A percentile compares a stretch with the other conserved stretches of the same genome.
Conservation (phyloP, 2,797 vertebrate genomes). For the Nannoperca australis region DNA sequence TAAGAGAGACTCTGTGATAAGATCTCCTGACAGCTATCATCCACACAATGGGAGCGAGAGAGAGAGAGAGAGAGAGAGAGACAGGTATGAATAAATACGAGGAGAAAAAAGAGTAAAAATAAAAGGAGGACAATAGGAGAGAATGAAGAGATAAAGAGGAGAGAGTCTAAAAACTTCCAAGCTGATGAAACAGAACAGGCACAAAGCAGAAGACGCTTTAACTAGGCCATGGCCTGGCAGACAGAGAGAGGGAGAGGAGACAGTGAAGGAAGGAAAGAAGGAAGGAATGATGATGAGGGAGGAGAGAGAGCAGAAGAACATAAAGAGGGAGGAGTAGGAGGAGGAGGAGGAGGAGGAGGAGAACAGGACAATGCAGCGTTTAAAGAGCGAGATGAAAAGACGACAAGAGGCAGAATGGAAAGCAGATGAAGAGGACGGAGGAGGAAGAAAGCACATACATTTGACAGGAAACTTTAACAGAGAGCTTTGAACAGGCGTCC, state of each 20-base stretch:
- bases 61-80: slow-evolving; percentile 12
- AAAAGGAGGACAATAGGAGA: slow-evolving; percentile 32
- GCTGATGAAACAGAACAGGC: slow-evolving; percentile 63
- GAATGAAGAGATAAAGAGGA: slow-evolving; percentile 27
- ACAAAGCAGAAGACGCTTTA: slow-evolving; percentile 72
- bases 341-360: slow-evolving; percentile 15
- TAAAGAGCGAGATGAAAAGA: slow-evolving; percentile 12
- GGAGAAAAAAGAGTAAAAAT: slow-evolving; percentile 9
- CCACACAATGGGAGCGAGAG: slow-evolving; percentile 62
- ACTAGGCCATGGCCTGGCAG: slow-evolving; percentile 75
- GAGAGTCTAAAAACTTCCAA: slow-evolving; percentile 54
- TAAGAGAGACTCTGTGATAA: slow-evolving; percentile 76
- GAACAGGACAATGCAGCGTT: slow-evolving; percentile 15
- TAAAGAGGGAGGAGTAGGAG: slow-evolving; percentile 16
- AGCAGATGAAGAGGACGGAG: slow-evolving; percentile 11
- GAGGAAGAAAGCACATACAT: not conserved
- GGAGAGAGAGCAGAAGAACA: slow-evolving; percentile 18
- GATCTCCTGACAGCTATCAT: slow-evolving; percentile 77
- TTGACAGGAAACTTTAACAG: not conserved
- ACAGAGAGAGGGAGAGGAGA: slow-evolving; percentile 41
- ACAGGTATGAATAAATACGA: slow-evolving; percentile 48
- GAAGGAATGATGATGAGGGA: not conserved
- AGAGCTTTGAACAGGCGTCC: slow-evolving; percentile 54
- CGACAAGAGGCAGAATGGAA: slow-evolving; percentile 14
- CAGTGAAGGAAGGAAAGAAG: not conserved